Conservation (phyloP, 2,888 invertebrate genomes). For the Spodoptera picta region DNA sequence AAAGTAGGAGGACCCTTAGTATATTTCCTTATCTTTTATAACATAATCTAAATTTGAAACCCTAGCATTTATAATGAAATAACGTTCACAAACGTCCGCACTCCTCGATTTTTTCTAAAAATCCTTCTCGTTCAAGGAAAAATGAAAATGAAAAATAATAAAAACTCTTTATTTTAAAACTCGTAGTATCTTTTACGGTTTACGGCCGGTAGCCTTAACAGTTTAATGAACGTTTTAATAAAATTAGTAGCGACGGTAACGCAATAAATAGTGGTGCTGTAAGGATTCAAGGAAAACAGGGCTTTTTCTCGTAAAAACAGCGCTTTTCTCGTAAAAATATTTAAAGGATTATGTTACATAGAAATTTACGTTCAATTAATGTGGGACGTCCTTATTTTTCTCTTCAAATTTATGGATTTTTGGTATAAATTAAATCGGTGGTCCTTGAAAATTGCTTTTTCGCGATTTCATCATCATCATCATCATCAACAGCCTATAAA, state of each 20-base stretch:
- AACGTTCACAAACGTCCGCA: no score
- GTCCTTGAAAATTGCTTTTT: no score
- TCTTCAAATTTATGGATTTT: neutral
- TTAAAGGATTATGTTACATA: constrained; percentile 30
- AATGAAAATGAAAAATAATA: neutral
- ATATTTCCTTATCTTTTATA: no score
- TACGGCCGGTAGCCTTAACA: constrained; percentile 2
- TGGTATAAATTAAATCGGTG: no score
- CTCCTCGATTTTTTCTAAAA: no score
- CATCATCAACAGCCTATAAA: no score
- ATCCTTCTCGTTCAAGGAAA: no score
- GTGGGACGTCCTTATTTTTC: neutral
- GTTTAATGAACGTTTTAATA: constrained; percentile 28
- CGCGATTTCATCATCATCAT: no score
- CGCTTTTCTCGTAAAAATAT: constrained; percentile 17
- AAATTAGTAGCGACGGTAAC: constrained; percentile 22
- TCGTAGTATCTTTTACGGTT: constrained; percentile 8
- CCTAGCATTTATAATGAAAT: no score
- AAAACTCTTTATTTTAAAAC: constrained; percentile 10
- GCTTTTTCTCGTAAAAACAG: neutral
- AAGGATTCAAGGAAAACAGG: constrained; percentile 3
- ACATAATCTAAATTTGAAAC: no score
- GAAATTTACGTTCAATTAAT: constrained; percentile 28
- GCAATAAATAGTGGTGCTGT: constrained; percentile 15
- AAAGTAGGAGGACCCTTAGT: no score